Evolutionary conservation across 23 tunicate species (phyloP), one percentile per base, ranked within the genome.

Genomic region (Ciona savignyi): DNA sequence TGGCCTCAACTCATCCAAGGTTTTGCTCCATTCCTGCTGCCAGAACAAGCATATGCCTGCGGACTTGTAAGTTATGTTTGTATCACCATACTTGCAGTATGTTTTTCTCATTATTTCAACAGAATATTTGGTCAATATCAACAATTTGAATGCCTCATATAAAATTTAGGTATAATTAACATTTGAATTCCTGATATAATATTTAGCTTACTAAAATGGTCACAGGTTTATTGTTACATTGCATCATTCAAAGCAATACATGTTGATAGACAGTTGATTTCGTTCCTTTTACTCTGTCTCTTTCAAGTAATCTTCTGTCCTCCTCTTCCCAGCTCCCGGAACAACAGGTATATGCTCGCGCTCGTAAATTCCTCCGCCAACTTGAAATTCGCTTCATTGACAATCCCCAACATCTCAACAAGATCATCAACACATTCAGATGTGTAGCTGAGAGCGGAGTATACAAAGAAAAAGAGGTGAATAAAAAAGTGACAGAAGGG

Each of bases 1-100:
- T 88, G 88, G 88, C 96, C 96, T 2, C 83, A 82, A 6, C 77
- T 90, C 2, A 28, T 90, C 4, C 85, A 90, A 63, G 90, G 90
- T 21, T 84, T 90, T 78, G 97, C 84, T 25, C 97, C 97, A 2
- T 90, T 90, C 68, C 78, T 90, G 27, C 49, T 83, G 65, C 90
- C 90, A 26, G 85, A 83, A 65, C 97, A 90, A 71, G 97, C 97
- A 0, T 74, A 65, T 22, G 76, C 28, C 21, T 90, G 97, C 28
- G 90, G 90, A 9, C 60, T 90, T 75, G 90, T 73, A 33, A 34
- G 89, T n/a, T n/a, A n/a, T n/a, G n/a, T n/a, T n/a, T n/a, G n/a
- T n/a, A n/a, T n/a, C n/a, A n/a, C n/a, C n/a, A n/a, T n/a, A n/a
- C n/a, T n/a, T n/a, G n/a, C n/a, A n/a, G n/a, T n/a, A n/a, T n/a